A percentile compares a stretch with the other conserved stretches of the same genome.
These are phyloP conservation scores for Pseudopodoces humilis DNA, from an alignment of 2,113 vertebrate genomes.

Conservation along the genomic window DNA sequence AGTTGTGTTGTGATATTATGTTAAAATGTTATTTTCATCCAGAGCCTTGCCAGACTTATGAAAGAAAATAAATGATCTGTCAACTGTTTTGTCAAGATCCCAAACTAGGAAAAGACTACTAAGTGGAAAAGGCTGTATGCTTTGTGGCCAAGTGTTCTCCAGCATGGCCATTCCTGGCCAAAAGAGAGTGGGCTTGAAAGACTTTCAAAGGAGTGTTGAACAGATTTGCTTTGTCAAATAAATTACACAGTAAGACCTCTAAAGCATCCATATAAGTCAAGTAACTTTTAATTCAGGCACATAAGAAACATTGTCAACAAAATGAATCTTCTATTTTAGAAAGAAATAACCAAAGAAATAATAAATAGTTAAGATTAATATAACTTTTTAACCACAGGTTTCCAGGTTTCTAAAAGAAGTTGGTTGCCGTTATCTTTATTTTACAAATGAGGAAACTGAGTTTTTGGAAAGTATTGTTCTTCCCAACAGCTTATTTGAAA, in stretches of 20 bases:
- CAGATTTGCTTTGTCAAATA: background rate
- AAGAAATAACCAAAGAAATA: background rate
- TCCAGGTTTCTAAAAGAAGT: background rate
- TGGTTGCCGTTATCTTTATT: background rate
- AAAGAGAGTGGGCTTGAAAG: background rate
- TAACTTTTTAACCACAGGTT: background rate
- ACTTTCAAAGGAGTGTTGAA: background rate
- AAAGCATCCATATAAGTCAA: background rate
- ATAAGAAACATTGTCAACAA: background rate
- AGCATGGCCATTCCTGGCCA: background rate
- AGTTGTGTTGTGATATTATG: background rate
- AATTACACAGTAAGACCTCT: background rate
- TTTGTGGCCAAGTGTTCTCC: background rate
- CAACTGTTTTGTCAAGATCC: background rate
- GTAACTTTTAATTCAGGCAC: background rate
- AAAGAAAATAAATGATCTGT: background rate
- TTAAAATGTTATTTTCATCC: background rate
- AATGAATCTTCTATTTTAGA: background rate
- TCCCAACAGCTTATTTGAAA: background rate
- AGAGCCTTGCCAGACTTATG: background rate
- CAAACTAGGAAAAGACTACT: background rate
- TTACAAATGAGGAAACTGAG: background rate
- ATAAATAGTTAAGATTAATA: background rate
- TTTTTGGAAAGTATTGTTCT: background rate
- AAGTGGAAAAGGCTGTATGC: background rate